Percentiles rank a stretch among this genome's conserved stretches.
These are phyloP conservation scores for Brenthis ino DNA, from an alignment of 2,888 invertebrate species.

Conservation along the genomic window DNA sequence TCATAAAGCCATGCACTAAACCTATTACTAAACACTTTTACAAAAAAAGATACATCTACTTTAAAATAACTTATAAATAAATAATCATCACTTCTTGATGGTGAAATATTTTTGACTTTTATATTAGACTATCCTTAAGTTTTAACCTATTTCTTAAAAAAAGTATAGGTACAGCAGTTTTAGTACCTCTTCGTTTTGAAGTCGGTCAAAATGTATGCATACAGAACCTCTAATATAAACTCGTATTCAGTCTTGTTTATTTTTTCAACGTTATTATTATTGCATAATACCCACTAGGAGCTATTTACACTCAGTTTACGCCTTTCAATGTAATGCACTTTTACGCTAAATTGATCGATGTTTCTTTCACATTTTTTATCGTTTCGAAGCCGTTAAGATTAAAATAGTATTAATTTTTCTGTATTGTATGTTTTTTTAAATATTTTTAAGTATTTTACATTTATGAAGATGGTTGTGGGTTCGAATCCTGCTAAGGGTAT, in stretches of 20 bases:
- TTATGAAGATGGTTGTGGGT: neutral
- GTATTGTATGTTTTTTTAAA: conserved; percentile 2
- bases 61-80: too few species aligned
- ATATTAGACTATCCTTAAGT: too few species aligned
- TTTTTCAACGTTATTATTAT: conserved; percentile 5
- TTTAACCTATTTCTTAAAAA: too few species aligned
- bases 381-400: conserved; percentile 7
- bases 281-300: conserved; percentile 26
- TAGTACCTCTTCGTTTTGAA: too few species aligned
- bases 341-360: conserved; percentile 34
- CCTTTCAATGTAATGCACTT: conserved; percentile 34
- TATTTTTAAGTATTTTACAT: neutral
- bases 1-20: too few species aligned
- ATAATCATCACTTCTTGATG: too few species aligned
- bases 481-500: too few species aligned
- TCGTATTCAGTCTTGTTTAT: neutral
- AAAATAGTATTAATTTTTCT: conserved; percentile 26
- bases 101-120: too few species aligned
- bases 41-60: too few species aligned
- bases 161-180: too few species aligned
- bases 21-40: too few species aligned
- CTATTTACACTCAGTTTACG: conserved; percentile 31
- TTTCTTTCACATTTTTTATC: conserved; percentile 17
- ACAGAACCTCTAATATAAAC: conserved; percentile 16
- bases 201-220: neutral